Evolutionary conservation across 1,140 invertebrate species (phyloP).

Genomic region (Hyphantria cunea): DNA sequence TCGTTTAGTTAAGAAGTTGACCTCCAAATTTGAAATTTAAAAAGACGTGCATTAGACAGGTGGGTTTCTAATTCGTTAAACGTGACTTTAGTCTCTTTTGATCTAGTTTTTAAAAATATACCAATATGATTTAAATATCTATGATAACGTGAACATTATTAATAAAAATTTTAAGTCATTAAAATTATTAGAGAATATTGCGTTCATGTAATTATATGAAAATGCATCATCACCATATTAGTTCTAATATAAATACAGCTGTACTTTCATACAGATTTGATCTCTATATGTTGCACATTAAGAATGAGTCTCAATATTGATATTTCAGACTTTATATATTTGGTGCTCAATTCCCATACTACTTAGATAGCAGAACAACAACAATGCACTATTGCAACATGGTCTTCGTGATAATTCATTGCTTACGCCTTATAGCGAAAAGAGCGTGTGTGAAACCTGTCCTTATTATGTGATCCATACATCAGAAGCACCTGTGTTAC

Average conservation of each 20-base stretch:
- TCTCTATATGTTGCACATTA: constrained; percentile 1
- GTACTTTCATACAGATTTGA: constrained; percentile 2
- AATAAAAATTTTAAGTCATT: constrained; percentile 16
- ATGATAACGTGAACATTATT: constrained; percentile 5
- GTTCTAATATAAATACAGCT: constrained; percentile 3
- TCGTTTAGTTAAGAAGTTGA: constrained; percentile 59
- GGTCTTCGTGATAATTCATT: constrained; percentile 76
- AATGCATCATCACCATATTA: background rate
- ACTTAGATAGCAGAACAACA: constrained; percentile 40
- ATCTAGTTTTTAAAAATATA: background rate
- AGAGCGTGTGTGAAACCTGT: constrained; percentile 59
- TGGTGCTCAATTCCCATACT: constrained; percentile 53
- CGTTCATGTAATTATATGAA: constrained; percentile 15
- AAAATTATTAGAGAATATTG: constrained; percentile 18
- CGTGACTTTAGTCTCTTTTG: too few species aligned
- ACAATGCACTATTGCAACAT: constrained; percentile 58
- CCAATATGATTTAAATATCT: background rate
- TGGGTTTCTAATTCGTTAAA: constrained; percentile 6
- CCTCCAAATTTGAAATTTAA: constrained; percentile 53
- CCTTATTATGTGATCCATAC: constrained; percentile 58
- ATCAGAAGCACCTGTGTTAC: constrained; percentile 47
- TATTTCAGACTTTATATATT: constrained; percentile 5
- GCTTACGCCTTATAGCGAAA: constrained; percentile 47
- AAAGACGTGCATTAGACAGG: constrained; percentile 25
- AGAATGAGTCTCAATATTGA: constrained; percentile 1